A percentile compares a stretch with the other conserved stretches of the same genome.
Conservation (phyloP, 1,140 invertebrate genomes). For the Tachypleus tridentatus region DNA sequence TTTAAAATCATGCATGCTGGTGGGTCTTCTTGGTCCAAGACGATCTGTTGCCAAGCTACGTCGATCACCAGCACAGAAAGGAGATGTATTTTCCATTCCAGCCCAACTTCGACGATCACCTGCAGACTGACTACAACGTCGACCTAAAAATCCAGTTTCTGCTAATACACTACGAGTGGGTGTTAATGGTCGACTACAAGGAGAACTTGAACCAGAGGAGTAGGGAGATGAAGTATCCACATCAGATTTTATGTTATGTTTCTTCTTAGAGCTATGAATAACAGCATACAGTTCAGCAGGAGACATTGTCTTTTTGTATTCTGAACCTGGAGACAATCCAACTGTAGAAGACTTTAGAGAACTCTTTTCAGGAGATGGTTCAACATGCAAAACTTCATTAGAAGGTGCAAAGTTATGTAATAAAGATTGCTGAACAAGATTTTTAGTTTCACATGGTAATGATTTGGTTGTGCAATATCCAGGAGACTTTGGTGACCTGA, state of each 20-base stretch:
- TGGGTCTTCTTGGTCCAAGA: slow-evolving; percentile 34
- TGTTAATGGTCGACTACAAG: neutral
- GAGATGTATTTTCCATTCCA: neutral
- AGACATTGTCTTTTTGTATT: slow-evolving; percentile 13
- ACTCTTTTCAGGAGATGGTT: no score
- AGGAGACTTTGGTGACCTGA: no score
- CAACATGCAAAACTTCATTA: no score
- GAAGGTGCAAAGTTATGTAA: no score
- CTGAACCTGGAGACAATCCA: no score
- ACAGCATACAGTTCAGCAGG: slow-evolving; percentile 25
- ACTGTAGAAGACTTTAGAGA: no score
- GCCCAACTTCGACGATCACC: neutral
- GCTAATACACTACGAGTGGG: neutral
- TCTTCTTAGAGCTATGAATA: slow-evolving; percentile 27
- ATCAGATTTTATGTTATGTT: slow-evolving; percentile 25
- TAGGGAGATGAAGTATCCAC: slow-evolving; percentile 17
- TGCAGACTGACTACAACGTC: slow-evolving; percentile 15
- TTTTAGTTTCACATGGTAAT: no score
- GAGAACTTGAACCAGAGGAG: slow-evolving; percentile 20
- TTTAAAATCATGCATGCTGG: slow-evolving; percentile 54
- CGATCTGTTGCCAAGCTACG: slow-evolving; percentile 36
- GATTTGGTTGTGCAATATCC: no score
- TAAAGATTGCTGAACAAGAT: no score
- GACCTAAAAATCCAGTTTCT: slow-evolving; percentile 36
- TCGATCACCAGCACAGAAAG: slow-evolving; percentile 5